These are phyloP conservation scores for Sinella curviseta DNA, from an alignment of 1,140 invertebrate species.

Conservation along the genomic window DNA sequence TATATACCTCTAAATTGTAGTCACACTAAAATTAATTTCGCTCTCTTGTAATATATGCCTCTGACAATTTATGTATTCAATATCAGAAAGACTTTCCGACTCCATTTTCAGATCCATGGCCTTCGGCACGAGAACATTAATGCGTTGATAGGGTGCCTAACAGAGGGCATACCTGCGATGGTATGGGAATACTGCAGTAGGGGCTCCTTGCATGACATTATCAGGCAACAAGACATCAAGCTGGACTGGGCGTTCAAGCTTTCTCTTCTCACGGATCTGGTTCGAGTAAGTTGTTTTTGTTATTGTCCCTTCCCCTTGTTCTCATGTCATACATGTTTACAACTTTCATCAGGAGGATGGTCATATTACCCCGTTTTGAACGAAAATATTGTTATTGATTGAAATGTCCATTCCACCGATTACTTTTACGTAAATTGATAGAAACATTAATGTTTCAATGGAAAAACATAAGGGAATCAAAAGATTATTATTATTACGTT, in stretches of 20 bases:
- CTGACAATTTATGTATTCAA: too few species aligned
- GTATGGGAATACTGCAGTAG: constrained; percentile 80
- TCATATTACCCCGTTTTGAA: too few species aligned
- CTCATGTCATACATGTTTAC: too few species aligned
- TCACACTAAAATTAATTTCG: too few species aligned
- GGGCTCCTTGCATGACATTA: constrained; percentile 85
- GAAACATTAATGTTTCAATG: too few species aligned
- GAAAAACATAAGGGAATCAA: too few species aligned
- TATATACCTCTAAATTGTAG: too few species aligned
- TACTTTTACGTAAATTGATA: background rate
- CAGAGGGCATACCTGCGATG: constrained; percentile 70
- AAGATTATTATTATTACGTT: too few species aligned
- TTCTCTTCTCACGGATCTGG: constrained; percentile 86
- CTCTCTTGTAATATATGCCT: too few species aligned
- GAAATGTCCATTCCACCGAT: background rate
- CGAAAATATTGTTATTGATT: background rate
- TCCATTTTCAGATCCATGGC: constrained; percentile 65
- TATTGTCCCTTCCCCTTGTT: too few species aligned
- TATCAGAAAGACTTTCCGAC: too few species aligned
- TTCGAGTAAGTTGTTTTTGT: constrained; percentile 63
- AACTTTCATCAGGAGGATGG: too few species aligned
- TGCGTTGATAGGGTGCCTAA: constrained; percentile 73
- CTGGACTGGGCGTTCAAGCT: constrained; percentile 92
- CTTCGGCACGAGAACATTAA: constrained; percentile 84
- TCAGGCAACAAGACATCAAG: constrained; percentile 87